Evolutionary conservation across 2,113 vertebrate genomes (phyloP), one percentile per base, ranked within the genome.

Genomic region (Xiphias gladius): DNA sequence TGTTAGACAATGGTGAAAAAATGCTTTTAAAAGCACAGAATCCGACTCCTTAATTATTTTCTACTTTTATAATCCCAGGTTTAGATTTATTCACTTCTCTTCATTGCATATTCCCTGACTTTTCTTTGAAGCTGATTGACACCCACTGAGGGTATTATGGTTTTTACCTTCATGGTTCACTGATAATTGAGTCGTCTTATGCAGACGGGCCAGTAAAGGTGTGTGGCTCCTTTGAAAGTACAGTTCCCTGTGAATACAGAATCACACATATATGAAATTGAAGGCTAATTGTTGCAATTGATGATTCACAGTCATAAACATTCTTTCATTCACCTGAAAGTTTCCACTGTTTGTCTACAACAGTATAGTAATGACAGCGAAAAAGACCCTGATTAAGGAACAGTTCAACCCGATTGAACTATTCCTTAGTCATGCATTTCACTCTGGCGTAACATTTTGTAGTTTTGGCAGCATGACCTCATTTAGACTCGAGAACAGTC

Each of bases 141-240:
- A 37, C 80, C 85, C 76, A 86, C 76, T 84, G 75, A 74, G 82
- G 84, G 72, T 69, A 84, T 89, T 85, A 79, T 78, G 59, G 79
- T 77, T 90, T 83, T 84, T 85, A 91, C 77, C 88, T 87, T 89
- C 86, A 88, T 66, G 74, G 82, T 89, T 88, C 78, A 87, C 26
- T 79, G 79, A 83, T 91, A 89, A 92, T 89, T 69, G 59, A 88
- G 77, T 86, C 54, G 41, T 91, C 78, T 88, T 68, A 77, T 76
- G 76, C 28, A 76, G 71, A 82, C 73, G 20, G 22, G 50, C 59
- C 82, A 73, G 70, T 73, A 65, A 88, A 79, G 59, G 68, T 82
- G 76, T 83, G 68, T 86, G 70, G 84, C 50, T 69, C 46, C 61
- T 92, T 89, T 86, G 79, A 89, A 90, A 80, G 28, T 81, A 67